Percentiles rank a stretch among this genome's conserved stretches.
Evolutionary conservation across 2,797 vertebrate species (phyloP).

Genomic region (Benthosema pterotum): DNA sequence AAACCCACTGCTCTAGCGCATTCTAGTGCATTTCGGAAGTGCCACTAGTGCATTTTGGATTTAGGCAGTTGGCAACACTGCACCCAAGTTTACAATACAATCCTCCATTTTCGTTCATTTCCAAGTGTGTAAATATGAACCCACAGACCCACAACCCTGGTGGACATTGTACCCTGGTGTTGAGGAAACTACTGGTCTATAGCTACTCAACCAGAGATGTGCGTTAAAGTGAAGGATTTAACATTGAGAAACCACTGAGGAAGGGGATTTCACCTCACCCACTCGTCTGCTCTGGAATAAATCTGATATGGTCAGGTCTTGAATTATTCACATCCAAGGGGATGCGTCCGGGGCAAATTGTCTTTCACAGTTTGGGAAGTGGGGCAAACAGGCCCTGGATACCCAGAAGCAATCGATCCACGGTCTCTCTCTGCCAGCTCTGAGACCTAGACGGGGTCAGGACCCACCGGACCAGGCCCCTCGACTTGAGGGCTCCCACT

Average conservation of each 20-base stretch:
- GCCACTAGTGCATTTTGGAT: too few species aligned
- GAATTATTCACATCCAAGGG: constrained; percentile 74
- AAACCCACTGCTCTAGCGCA: too few species aligned
- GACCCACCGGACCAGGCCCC: constrained; percentile 35
- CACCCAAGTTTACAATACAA: background rate
- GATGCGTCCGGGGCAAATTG: constrained; percentile 57
- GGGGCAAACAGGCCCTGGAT: constrained; percentile 49
- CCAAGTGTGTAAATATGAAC: too few species aligned
- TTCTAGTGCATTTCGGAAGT: too few species aligned
- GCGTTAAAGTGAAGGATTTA: too few species aligned
- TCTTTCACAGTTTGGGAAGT: constrained; percentile 61
- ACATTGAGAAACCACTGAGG: too few species aligned
- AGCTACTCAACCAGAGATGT: too few species aligned
- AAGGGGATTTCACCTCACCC: constrained; percentile 7
- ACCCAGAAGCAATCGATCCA: constrained; percentile 60
- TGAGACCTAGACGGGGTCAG: constrained; percentile 26
- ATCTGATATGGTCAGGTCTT: constrained; percentile 63
- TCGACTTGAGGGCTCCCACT: constrained; percentile 39
- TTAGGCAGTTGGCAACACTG: too few species aligned
- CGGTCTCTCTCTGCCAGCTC: constrained; percentile 31
- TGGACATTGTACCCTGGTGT: too few species aligned
- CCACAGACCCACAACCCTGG: too few species aligned
- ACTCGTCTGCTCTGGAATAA: constrained; percentile 56
- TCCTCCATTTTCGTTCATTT: background rate
- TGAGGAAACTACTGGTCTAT: too few species aligned